Base-by-base conservation (phyloP, 2,888 invertebrate genomes). In the Rhimphoctona megacephalus region DNA sequence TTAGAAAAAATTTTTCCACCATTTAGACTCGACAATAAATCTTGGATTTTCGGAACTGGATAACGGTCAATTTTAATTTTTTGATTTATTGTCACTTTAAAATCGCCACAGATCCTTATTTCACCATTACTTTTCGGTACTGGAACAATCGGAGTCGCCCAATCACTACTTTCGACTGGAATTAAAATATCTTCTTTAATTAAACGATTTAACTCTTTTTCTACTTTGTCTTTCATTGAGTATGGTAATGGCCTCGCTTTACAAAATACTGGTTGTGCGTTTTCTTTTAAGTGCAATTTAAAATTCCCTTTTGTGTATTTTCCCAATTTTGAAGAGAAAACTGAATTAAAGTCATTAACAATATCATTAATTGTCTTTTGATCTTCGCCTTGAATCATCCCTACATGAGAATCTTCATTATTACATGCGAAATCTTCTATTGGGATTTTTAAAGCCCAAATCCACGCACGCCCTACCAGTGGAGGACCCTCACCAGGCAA, bases 1-100 rank as follows among this genome's bases (percentile, higher is more conserved):
- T 92, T 91, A 7, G 90, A 88, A 81, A 91, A 92, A 25, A 83
- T 46, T 33, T 84, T 78, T n/a, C 89, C 90, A 11, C 87, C 89
- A 17, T 74, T 72, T 11, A 88, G 22, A 14, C n/a, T 86, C 33
- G 86, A 80, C 33, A 89, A 46, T 11, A 90, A 81, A 66, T 90
- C 89, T 9, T 85, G 73, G 39, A 89, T 69, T 17, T 85, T 30
- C 0, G 90, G 88, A 19, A 90, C 82, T n/a, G 90, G 90, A 66
- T 90, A 64, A 14, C 69, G 61, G 25, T 76, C 69, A 8, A 39
- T 46, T 22, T 61, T 85, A 25, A 85, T 74, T 64, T 83, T 82
- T 5, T 88, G 77, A 39, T 90, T 90, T 14, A 80, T 19, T 7
- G 83, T 85, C 4, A 84, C 30, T 33, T 85, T 85, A 61, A 67